These are phyloP conservation scores for Tachypleus tridentatus DNA, from an alignment of 1,140 invertebrate genomes.

Conservation along the genomic window DNA sequence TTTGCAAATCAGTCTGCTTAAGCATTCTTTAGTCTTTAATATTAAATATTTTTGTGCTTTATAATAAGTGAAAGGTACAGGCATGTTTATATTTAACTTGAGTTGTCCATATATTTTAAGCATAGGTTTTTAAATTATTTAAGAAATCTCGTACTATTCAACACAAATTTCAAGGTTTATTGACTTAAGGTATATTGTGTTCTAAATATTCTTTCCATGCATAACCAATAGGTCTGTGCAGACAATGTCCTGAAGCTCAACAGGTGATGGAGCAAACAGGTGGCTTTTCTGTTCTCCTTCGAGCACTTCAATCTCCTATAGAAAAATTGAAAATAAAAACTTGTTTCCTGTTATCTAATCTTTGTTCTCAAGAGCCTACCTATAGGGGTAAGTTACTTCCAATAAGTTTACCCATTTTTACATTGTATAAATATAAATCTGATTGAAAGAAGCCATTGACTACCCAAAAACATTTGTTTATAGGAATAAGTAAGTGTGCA, in stretches of 20 bases:
- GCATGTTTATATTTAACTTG: conserved; percentile 2
- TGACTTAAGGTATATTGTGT: neutral
- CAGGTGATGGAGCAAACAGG: conserved; percentile 45
- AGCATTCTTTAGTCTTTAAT: conserved; percentile 1
- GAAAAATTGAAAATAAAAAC: conserved; percentile 53
- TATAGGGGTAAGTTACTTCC: conserved; percentile 39
- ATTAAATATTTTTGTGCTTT: neutral
- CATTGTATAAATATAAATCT: too few species aligned
- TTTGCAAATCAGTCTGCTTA: conserved; percentile 24
- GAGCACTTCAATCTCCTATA: conserved; percentile 44
- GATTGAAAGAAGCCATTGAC: too few species aligned
- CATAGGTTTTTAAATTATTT: neutral
- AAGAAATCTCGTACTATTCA: neutral
- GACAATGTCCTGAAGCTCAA: conserved; percentile 44
- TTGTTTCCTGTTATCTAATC: conserved; percentile 49
- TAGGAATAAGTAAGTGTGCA: too few species aligned
- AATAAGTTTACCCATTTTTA: too few species aligned
- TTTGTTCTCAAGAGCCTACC: conserved; percentile 43
- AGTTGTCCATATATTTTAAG: neutral
- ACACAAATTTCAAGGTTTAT: conserved; percentile 3
- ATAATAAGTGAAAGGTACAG: neutral
- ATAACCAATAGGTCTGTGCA: conserved; percentile 42
- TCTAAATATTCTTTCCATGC: neutral
- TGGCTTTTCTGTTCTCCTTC: conserved; percentile 48
- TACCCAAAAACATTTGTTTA: too few species aligned